phyloP scores from a whole-genome alignment of 2,113 vertebrate genomes.

The Setophaga coronata region DNA sequence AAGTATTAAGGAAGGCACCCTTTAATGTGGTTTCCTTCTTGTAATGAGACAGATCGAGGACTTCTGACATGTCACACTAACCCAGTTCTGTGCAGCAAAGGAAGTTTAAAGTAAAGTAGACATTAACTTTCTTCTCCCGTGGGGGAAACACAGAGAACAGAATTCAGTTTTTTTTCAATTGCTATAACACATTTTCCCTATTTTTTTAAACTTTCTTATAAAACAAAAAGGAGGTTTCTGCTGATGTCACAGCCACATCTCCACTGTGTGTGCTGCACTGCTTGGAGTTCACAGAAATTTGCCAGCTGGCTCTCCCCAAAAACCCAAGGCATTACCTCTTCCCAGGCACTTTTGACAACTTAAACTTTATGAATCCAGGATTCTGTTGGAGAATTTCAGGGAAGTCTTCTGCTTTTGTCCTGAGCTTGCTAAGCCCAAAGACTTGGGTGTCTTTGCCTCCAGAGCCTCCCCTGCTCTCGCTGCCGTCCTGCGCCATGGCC shows the following conservation, averaged over 20 bases:
- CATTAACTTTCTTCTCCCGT: background rate
- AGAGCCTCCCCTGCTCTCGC: background rate
- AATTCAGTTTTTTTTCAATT: background rate
- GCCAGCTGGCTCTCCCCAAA: fast-evolving
- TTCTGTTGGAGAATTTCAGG: background rate
- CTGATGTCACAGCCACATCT: background rate
- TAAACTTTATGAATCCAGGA: background rate
- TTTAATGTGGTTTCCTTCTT: background rate
- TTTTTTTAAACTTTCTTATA: background rate
- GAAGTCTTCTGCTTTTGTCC: background rate
- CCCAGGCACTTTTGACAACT: fast-evolving
- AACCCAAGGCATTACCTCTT: fast-evolving
- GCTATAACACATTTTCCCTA: background rate
- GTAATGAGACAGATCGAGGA: background rate
- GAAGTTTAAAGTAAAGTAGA: background rate
- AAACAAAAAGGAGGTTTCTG: background rate
- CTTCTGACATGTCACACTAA: background rate
- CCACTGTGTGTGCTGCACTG: fast-evolving
- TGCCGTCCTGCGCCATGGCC: fast-evolving
- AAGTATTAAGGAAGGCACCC: background rate
- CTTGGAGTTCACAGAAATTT: background rate
- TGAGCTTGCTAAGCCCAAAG: background rate
- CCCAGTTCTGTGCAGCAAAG: background rate
- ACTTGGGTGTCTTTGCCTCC: background rate
- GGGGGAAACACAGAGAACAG: background rate